Percentiles rank a stretch among this genome's conserved stretches.
phyloP scores from a whole-genome alignment of 2,797 vertebrate genomes.

The Bovichtus variegatus region DNA sequence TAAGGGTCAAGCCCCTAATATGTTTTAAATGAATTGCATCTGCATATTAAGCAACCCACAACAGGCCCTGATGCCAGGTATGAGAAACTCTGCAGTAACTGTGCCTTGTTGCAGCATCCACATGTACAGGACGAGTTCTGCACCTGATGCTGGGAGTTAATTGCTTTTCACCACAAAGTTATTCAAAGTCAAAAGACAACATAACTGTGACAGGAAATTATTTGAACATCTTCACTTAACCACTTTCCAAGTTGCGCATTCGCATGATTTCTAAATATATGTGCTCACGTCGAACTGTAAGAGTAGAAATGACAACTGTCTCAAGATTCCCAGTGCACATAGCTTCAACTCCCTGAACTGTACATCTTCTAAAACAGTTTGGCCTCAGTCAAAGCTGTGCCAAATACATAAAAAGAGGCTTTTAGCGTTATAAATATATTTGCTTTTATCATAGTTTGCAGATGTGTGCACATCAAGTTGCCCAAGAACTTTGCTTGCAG shows the following conservation, averaged over 20 bases:
- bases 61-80: not conserved
- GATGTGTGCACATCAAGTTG: not conserved
- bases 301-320: not conserved
- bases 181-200: not conserved
- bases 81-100: not conserved
- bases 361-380: not conserved
- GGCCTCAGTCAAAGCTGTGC: not conserved
- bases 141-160: not conserved
- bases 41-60: not conserved
- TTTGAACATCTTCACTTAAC: not conserved
- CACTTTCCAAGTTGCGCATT: not conserved
- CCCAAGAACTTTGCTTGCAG: constrained; percentile 4
- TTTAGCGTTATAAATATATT: constrained; percentile 6
- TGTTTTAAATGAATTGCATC: too few relatives aligned
- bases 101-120: not conserved
- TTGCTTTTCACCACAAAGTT: not conserved
- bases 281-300: not conserved
- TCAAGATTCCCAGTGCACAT: not conserved
- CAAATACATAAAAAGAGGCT: constrained; percentile 8
- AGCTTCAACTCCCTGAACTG: not conserved
- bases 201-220: not conserved
- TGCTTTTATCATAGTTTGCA: not conserved
- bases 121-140: constrained; percentile 2
- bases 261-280: not conserved
- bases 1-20: too few relatives aligned